Evolutionary conservation across 2,797 vertebrate species (phyloP).

Genomic region (Schizopygopsis malacanthus): DNA sequence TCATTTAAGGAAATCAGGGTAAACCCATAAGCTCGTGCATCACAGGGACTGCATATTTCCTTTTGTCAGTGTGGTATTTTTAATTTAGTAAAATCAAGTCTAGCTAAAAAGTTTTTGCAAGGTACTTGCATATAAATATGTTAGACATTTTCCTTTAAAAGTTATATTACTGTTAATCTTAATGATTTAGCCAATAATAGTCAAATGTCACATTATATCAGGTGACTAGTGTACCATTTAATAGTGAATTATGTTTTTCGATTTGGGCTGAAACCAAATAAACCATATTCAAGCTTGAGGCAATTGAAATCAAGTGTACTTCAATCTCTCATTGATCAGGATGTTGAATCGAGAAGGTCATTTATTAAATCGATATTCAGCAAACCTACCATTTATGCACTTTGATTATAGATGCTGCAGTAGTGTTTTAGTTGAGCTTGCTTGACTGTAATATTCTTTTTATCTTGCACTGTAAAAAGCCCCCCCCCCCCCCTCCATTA

Average conservation of each 20-base stretch:
- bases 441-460: slow-evolving; percentile 40
- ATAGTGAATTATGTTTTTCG: slow-evolving; percentile 30
- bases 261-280: slow-evolving; percentile 14
- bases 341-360: slow-evolving; percentile 31
- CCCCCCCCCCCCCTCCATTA: slow-evolving; percentile 37
- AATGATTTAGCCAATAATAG: not conserved
- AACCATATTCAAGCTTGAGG: slow-evolving; percentile 22
- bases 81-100: not conserved
- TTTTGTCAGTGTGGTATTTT: not conserved
- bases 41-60: not conserved
- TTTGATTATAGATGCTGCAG: not conserved
- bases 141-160: not conserved
- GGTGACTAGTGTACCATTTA: slow-evolving; percentile 33
- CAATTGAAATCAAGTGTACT: slow-evolving; percentile 39
- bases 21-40: not conserved
- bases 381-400: slow-evolving; percentile 27
- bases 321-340: slow-evolving; percentile 54
- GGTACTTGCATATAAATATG: not conserved
- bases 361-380: slow-evolving; percentile 42
- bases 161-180: not conserved
- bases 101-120: not conserved
- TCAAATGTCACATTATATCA: slow-evolving; percentile 25
- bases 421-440: slow-evolving; percentile 11
- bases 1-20: not conserved
- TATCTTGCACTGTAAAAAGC: slow-evolving; percentile 8